phyloP scores from a whole-genome alignment of 2,113 vertebrate genomes.

The Pitta sordida region DNA sequence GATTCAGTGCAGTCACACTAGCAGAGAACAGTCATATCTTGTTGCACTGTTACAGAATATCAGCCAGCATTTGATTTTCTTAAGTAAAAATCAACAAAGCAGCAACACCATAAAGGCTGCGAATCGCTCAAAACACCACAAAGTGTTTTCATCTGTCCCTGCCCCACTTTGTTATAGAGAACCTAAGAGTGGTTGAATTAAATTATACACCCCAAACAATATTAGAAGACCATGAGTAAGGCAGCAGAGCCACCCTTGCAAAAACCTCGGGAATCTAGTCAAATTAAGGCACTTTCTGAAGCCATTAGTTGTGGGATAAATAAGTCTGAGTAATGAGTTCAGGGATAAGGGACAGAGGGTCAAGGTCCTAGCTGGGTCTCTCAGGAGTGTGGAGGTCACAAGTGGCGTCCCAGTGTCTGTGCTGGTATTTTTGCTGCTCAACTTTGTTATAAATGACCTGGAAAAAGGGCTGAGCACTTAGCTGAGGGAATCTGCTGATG shows the following conservation, averaged over 20 bases:
- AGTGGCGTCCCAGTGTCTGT: accelerated
- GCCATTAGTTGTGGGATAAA: not conserved
- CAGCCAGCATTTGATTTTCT: not conserved
- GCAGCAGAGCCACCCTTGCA: not conserved
- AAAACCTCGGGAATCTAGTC: not conserved
- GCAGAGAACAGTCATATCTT: not conserved
- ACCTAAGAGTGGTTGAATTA: not conserved
- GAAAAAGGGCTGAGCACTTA: not conserved
- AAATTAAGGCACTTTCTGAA: not conserved
- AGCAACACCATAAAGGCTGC: not conserved
- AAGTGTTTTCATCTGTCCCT: not conserved
- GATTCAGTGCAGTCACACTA: not conserved
- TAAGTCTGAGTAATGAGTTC: not conserved
- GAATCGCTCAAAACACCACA: not conserved
- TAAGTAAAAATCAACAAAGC: not conserved
- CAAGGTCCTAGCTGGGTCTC: not conserved
- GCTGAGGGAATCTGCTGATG: not conserved
- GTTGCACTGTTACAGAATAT: not conserved
- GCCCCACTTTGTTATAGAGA: not conserved
- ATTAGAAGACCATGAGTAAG: not conserved
- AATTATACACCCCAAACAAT: not conserved
- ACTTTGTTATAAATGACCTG: not conserved
- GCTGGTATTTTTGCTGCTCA: not conserved
- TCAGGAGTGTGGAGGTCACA: not conserved
- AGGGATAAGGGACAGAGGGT: not conserved